These are phyloP conservation scores for Myathropa florea DNA, from an alignment of 2,888 invertebrate species.

Conservation along the genomic window DNA sequence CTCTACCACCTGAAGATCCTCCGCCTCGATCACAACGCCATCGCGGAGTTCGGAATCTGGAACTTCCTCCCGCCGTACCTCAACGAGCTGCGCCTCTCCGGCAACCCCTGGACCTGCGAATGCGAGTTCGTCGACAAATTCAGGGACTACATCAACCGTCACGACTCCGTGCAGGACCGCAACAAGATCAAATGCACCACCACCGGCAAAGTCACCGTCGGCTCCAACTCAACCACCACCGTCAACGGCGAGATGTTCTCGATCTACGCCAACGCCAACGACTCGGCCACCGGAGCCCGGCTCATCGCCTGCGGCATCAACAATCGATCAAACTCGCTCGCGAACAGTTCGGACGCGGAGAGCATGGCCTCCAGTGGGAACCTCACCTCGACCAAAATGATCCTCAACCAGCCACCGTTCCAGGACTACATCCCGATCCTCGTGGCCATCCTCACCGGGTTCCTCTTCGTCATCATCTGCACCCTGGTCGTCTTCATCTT, in stretches of 20 bases:
- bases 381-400: conserved; percentile 85
- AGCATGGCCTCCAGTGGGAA: conserved; percentile 81
- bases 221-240: conserved; percentile 69
- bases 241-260: conserved; percentile 73
- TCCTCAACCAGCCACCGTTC: conserved; percentile 81
- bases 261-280: conserved; percentile 74
- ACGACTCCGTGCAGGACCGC: conserved; percentile 88
- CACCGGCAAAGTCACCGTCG: conserved; percentile 74
- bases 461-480: conserved; percentile 88
- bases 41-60: conserved; percentile 92
- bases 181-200: conserved; percentile 88
- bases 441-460: conserved; percentile 88
- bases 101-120: conserved; percentile 94
- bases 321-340: conserved; percentile 50
- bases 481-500: conserved; percentile 90
- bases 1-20: conserved; percentile 92
- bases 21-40: conserved; percentile 90
- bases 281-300: conserved; percentile 70
- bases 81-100: conserved; percentile 86
- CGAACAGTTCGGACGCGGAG: conserved; percentile 52
- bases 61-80: conserved; percentile 84
- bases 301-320: conserved; percentile 72
- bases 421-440: conserved; percentile 91
- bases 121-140: conserved; percentile 91
- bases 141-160: conserved; percentile 89